Base-by-base conservation (phyloP, 2,113 vertebrate genomes). In the Cyprinodon variegatus region DNA sequence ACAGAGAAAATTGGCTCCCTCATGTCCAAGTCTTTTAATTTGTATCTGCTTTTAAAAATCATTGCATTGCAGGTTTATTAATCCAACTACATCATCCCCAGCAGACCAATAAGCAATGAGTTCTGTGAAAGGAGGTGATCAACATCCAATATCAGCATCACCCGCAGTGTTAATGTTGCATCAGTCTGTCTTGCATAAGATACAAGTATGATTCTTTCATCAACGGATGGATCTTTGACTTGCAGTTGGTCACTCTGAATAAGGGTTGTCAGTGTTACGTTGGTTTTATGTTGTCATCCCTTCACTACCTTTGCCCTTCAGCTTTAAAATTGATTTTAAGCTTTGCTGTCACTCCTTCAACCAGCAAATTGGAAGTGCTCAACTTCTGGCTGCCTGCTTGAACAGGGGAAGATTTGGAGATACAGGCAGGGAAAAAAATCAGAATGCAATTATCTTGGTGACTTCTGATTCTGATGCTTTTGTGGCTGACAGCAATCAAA, bases 1-100 rank as follows among this genome's bases (percentile, higher is more conserved):
- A 63, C 70, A 86, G 79, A 82, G 57, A 66, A 69, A 65, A n/a
- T 76, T 65, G 65, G 81, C 78, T 82, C 86, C 76, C 83, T 89
- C 89, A 86, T 89, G 85, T 89, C 84, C 87, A 67, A 50, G 48
- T 6, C 15, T 50, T 50, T 50, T 50, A 53, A 53, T 20, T 53
- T 13, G 14, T 53, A 53, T 6, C 17, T 20, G 50, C 50, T 1
- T 8, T 53, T 29, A 29, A 20, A 3, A 53, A 53, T 53, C 17
- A n/a, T 53, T 53, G 17, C 50, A n/a, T 20, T 53, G 50, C 50
- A n/a, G 5, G 50, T 53, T 53, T n/a, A 53, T 53, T 53, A 15
- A 53, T 53, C n/a, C 20, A 53, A 8, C 48, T 1, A 59, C 39
- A 22, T 37, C 15, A 15, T 74, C 62, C 43, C 65, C 74, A 20